Base-by-base conservation (phyloP, 1,140 invertebrate species). In the Drosophila melanica region DNA sequence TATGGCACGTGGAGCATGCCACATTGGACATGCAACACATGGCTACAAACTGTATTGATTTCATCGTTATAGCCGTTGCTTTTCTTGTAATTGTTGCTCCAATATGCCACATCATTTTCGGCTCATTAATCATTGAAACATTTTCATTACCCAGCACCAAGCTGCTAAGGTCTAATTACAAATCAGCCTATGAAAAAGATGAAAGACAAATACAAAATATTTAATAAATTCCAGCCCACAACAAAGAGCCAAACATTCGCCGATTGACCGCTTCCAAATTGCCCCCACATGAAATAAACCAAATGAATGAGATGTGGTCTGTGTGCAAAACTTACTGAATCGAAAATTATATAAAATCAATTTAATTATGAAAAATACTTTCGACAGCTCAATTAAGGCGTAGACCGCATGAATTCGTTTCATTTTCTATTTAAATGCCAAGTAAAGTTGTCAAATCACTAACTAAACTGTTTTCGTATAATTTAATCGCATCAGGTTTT, bases 21-120 rank as follows among this genome's bases (percentile, higher is more conserved):
- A 7, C 30, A 30, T 20, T 42, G 12, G 45, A 12, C 48, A 57
- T 79, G 78, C 67, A 87, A 79, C 79, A 87, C 81, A 87, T 87
- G 75, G 76, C 79, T 48, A 20, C 37, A 65, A 54, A 50, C 64
- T 23, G 37, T 64, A 67, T 60, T 77, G 68, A 76, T 77, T 76
- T 45, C 20, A 44, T 27, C 41, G 50, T 20, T 35, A 6, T 27
- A 6, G 27, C 27, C 27, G 27, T 27, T 27, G 48, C 35, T 20
- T 11, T 37, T 64, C 27, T 12, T 18, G 11, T 51, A 47, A 27
- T 72, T 57, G 42, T 33, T 59, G 55, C 41, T 64, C 12, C 84
- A 84, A 89, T 87, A 58, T 87, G 84, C 84, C 84, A 80, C 79
- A 87, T 90, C 79, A 87, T 89, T 89, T 87, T 87, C 80, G 79